phyloP scores from a whole-genome alignment of 2,888 invertebrate genomes.

The Merodon equestris region DNA sequence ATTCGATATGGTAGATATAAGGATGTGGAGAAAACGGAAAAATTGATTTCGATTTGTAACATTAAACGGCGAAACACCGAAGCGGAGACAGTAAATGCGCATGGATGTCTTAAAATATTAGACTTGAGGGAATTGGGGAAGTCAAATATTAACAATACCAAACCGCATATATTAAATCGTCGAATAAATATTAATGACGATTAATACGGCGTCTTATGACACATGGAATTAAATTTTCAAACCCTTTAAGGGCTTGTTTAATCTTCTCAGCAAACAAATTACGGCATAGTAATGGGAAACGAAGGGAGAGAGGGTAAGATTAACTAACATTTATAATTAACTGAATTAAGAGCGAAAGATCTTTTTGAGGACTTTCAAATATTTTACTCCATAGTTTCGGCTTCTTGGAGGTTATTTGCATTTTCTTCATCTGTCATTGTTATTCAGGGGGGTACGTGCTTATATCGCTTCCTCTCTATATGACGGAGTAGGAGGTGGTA shows the following conservation, averaged over 20 bases:
- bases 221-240: background rate
- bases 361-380: conserved; percentile 27
- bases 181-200: conserved; percentile 28
- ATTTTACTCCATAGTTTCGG: conserved; percentile 14
- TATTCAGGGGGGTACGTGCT: conserved; percentile 1
- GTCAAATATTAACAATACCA: background rate
- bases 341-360: background rate
- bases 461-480: background rate
- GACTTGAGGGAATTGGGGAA: conserved; percentile 17
- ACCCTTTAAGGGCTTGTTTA: background rate
- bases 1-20: conserved; percentile 4
- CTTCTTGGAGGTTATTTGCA: conserved; percentile 40
- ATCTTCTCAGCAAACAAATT: conserved; percentile 29
- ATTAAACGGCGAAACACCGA: background rate
- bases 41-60: background rate
- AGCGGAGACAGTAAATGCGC: too few species aligned
- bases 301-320: too few species aligned
- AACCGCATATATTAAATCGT: background rate
- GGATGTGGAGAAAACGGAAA: background rate
- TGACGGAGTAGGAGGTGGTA: conserved; percentile 22
- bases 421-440: conserved; percentile 47
- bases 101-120: conserved; percentile 1
- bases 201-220: conserved; percentile 10
- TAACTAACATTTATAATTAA: conserved; percentile 21
- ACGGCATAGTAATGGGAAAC: background rate